Evolutionary conservation across 2,888 invertebrate species (phyloP).

Genomic region (Alcis repandata): DNA sequence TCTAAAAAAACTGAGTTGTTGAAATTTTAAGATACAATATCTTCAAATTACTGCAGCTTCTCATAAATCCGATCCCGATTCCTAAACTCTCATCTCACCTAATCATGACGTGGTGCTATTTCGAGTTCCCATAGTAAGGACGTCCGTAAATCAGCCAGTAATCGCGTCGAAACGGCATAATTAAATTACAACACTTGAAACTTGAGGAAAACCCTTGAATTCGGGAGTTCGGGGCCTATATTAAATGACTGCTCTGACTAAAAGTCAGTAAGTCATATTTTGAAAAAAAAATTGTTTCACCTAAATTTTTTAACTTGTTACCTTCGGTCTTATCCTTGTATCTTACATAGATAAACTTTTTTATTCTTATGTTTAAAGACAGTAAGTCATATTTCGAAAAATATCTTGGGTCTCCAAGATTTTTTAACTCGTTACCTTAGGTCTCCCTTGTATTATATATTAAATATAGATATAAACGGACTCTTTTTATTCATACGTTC

Average conservation of each 20-base stretch:
- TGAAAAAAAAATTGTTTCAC: neutral
- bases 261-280: neutral
- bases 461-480: too few relatives aligned
- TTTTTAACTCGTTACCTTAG: neutral
- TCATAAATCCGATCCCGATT: neutral
- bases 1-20: too few relatives aligned
- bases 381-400: neutral
- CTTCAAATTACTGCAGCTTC: neutral
- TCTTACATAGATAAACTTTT: too few relatives aligned
- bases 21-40: neutral
- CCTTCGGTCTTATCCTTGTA: too few relatives aligned
- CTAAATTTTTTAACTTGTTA: neutral
- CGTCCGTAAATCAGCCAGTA: conserved; percentile 64
- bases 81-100: neutral
- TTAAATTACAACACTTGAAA: conserved; percentile 72
- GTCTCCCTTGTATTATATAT: too few relatives aligned
- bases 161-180: conserved; percentile 68
- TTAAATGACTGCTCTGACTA: conserved; percentile 1
- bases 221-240: conserved; percentile 19
- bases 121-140: conserved; percentile 12
- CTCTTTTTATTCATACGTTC: too few relatives aligned
- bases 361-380: too few relatives aligned
- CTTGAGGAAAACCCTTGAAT: conserved; percentile 55
- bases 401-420: neutral
- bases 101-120: neutral